Percentiles rank a stretch among this genome's conserved stretches.
phyloP scores from a whole-genome alignment of 2,113 vertebrate species.

The Riparia riparia region DNA sequence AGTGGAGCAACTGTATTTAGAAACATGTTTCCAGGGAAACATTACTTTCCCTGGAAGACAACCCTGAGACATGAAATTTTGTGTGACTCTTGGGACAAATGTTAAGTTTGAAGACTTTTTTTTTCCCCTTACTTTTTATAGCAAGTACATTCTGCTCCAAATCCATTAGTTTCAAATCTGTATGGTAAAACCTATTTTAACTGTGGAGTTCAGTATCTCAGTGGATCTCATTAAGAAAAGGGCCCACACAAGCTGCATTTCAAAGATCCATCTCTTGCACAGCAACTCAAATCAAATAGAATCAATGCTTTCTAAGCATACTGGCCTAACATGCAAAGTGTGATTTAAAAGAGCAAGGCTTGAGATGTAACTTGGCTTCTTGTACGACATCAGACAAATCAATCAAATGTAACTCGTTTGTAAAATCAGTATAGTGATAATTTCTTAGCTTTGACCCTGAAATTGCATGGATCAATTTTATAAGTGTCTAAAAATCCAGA shows the following conservation, averaged over 20 bases:
- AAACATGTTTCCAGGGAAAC: conserved; percentile 56
- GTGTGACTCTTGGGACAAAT: conserved; percentile 41
- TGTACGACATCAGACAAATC: neutral
- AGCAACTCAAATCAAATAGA: neutral
- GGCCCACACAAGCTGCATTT: conserved; percentile 20
- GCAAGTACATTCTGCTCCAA: conserved; percentile 62
- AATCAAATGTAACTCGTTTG: neutral
- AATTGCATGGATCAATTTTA: neutral
- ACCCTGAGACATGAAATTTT: conserved; percentile 5
- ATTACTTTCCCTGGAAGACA: conserved; percentile 47
- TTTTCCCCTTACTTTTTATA: conserved; percentile 37
- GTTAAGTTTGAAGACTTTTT: neutral
- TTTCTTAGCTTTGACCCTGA: neutral
- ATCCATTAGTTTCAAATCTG: neutral
- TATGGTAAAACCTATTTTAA: conserved; percentile 38
- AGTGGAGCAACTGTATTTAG: conserved; percentile 24
- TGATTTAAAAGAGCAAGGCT: neutral
- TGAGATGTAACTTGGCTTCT: neutral
- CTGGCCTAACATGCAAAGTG: neutral
- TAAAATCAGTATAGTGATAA: neutral
- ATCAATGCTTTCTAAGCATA: neutral
- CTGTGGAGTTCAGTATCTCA: neutral
- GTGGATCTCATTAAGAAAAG: conserved; percentile 57
- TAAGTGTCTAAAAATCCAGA: neutral
- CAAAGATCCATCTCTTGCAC: neutral